Evolutionary conservation across 2,888 invertebrate species (phyloP).

Genomic region (Rugalucina vietnamica): DNA sequence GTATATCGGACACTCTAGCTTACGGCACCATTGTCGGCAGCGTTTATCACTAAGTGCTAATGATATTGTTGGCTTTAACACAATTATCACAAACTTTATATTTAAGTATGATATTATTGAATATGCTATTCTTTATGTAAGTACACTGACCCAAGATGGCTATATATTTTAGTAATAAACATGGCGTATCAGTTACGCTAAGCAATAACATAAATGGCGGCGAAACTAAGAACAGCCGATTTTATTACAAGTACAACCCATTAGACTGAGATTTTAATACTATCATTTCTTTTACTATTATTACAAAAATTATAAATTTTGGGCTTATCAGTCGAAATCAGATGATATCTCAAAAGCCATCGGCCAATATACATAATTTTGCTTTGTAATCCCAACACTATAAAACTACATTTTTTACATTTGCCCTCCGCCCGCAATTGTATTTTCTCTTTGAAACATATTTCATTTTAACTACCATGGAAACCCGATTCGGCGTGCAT

Average conservation of each 20-base stretch:
- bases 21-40: too few species aligned
- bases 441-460: neutral
- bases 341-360: neutral
- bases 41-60: too few species aligned
- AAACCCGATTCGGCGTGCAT: neutral
- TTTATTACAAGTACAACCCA: neutral
- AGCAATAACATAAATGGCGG: too few species aligned
- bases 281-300: conserved; percentile 4
- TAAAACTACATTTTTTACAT: neutral
- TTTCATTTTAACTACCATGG: neutral
- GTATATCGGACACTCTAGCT: too few species aligned
- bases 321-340: neutral
- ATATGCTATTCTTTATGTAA: too few species aligned
- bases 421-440: neutral
- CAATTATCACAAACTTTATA: too few species aligned
- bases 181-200: too few species aligned
- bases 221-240: neutral
- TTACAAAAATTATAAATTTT: neutral
- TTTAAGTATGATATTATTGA: too few species aligned
- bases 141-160: too few species aligned
- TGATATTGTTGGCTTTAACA: too few species aligned
- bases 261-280: neutral
- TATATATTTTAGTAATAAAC: too few species aligned
- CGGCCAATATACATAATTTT: neutral
- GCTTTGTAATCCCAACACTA: neutral